phyloP scores from a whole-genome alignment of 2,797 vertebrate genomes.

The Benthosema pterotum region DNA sequence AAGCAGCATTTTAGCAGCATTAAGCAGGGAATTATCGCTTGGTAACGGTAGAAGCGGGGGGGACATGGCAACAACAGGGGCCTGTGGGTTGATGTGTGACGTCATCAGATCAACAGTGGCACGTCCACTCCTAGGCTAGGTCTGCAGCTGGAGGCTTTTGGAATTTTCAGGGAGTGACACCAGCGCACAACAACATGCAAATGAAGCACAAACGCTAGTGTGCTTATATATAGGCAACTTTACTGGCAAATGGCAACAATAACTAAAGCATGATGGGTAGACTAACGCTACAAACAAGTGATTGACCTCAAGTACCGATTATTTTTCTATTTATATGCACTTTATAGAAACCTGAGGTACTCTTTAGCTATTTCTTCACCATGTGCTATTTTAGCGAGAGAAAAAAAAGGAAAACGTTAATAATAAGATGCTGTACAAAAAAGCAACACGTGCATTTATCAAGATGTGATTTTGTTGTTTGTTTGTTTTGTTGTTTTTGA shows the following conservation, averaged over 20 bases:
- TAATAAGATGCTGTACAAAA: constrained; percentile 36
- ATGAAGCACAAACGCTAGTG: background rate
- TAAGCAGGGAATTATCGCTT: no score
- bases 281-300: constrained; percentile 9
- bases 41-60: no score
- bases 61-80: no score
- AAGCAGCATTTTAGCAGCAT: no score
- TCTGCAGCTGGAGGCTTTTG: no score
- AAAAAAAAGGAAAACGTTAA: constrained; percentile 26
- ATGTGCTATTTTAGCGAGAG: constrained; percentile 18
- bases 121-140: no score
- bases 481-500: background rate
- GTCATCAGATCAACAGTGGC: no score
- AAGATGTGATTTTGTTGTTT: constrained; percentile 5
- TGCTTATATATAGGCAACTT: background rate
- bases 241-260: background rate
- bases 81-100: no score
- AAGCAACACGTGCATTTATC: constrained; percentile 23
- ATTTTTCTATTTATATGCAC: constrained; percentile 65
- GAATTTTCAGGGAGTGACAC: no score
- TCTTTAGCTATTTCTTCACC: constrained; percentile 22
- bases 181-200: no score
- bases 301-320: constrained; percentile 36
- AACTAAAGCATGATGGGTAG: constrained; percentile 1
- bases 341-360: constrained; percentile 72